phyloP scores from a whole-genome alignment of 2,888 invertebrate genomes.

The Bimastos eiseni region DNA sequence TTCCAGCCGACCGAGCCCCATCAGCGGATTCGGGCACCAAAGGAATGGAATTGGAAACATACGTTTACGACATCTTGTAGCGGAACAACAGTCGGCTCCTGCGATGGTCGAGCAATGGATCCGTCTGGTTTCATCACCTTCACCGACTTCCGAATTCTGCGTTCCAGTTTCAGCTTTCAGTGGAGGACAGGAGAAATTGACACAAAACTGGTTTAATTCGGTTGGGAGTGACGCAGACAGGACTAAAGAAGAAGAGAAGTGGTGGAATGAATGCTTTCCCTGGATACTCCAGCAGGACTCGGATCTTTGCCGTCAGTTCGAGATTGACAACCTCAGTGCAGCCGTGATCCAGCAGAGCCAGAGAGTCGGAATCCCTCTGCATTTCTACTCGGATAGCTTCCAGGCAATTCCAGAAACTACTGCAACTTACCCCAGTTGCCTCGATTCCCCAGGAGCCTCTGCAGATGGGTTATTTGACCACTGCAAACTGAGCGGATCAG shows the following conservation, averaged over 20 bases:
- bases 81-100: not conserved
- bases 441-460: not conserved
- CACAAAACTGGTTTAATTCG: not conserved
- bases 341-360: not conserved
- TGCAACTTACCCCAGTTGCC: not conserved
- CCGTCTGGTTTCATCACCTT: not conserved
- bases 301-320: conserved; percentile 26
- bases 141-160: not conserved
- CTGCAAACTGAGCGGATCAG: not conserved
- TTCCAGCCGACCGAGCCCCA: not conserved
- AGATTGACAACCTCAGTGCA: conserved; percentile 30
- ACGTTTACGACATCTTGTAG: not conserved
- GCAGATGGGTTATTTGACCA: no score
- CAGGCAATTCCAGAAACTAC: not conserved
- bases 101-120: not conserved
- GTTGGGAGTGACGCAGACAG: not conserved
- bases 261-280: conserved; percentile 31
- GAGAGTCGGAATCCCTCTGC: conserved; percentile 25
- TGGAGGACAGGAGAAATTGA: not conserved
- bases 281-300: conserved; percentile 36
- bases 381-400: conserved; percentile 29
- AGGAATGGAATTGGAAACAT: not conserved
- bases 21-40: not conserved
- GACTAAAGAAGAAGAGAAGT: not conserved
- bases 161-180: conserved; percentile 14